A percentile compares a stretch with the other conserved stretches of the same genome.
Conservation (phyloP, 2,797 vertebrate genomes). For the Periophthalmus magnuspinnatus region DNA sequence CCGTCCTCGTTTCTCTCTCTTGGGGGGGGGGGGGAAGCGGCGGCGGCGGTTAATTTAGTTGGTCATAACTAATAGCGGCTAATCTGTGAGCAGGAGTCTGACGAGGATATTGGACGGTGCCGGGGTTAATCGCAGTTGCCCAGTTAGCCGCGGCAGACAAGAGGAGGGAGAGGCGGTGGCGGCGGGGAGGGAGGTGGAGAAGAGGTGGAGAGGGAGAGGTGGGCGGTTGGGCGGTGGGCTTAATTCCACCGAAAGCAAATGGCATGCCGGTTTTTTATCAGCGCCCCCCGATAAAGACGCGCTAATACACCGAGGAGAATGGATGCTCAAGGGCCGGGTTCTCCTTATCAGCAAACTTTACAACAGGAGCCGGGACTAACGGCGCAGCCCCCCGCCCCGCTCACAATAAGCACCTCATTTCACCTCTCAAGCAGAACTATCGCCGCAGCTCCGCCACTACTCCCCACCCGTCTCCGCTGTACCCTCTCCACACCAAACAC, state of each 20-base stretch:
- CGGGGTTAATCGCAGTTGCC: constrained; percentile 99
- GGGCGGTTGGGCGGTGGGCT: constrained; percentile 76
- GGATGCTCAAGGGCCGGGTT: constrained; percentile 99
- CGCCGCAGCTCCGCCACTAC: constrained; percentile 80
- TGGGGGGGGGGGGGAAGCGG: constrained; percentile 81
- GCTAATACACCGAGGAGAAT: constrained; percentile 99
- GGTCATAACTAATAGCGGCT: constrained; percentile 99
- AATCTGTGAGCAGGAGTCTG: constrained; percentile 98
- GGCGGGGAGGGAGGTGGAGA: constrained; percentile 39
- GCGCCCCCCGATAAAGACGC: constrained; percentile 97
- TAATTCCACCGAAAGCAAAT: constrained; percentile 99
- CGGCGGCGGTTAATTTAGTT: constrained; percentile 98
- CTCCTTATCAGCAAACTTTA: constrained; percentile 99
- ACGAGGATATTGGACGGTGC: constrained; percentile 99
- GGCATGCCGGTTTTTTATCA: constrained; percentile 99
- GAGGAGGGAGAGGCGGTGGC: constrained; percentile 82
- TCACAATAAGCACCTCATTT: constrained; percentile 99
- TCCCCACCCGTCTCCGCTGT: constrained; percentile 45
- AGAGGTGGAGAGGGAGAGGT: constrained; percentile 43
- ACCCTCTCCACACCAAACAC: constrained; percentile 53
- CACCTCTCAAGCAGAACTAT: constrained; percentile 99
- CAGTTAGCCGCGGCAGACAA: constrained; percentile 99
- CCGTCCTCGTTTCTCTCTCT: constrained; percentile 47
- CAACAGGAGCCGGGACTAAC: constrained; percentile 97
- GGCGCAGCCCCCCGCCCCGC: constrained; percentile 92